A percentile compares a stretch with the other conserved stretches of the same genome.
These are phyloP conservation scores for Lichenostomus cassidix DNA, from an alignment of 2,113 vertebrate species.

Conservation along the genomic window DNA sequence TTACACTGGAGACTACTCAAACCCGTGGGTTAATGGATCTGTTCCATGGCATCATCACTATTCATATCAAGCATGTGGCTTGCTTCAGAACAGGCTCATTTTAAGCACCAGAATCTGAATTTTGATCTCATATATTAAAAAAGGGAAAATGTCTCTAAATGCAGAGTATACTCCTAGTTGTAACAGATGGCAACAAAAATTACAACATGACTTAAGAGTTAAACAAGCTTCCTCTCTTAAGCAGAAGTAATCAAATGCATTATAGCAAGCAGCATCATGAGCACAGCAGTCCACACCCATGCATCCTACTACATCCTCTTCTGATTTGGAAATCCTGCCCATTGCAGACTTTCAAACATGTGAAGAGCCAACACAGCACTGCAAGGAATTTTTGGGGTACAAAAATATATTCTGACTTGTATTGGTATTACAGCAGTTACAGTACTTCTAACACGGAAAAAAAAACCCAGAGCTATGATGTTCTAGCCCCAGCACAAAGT, in stretches of 20 bases:
- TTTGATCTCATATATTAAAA: background rate
- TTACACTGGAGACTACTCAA: background rate
- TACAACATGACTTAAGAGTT: background rate
- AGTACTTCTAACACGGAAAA: background rate
- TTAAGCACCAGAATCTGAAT: background rate
- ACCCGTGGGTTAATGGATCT: background rate
- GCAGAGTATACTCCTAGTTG: background rate
- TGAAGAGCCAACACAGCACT: background rate
- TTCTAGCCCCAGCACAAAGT: background rate
- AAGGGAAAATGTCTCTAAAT: background rate
- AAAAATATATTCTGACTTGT: background rate
- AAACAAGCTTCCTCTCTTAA: background rate
- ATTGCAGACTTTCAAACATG: background rate
- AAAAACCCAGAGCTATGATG: accelerated
- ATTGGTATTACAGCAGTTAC: background rate
- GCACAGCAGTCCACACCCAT: background rate
- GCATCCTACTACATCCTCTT: background rate
- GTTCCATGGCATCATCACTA: background rate
- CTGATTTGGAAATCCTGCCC: background rate
- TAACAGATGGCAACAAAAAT: background rate
- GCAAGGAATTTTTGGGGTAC: background rate
- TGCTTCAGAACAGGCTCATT: background rate
- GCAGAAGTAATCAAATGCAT: background rate
- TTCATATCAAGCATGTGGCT: background rate
- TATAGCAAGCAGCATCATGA: background rate